Base-by-base conservation (phyloP, 2,113 vertebrate species). In the Chionomys nivalis region DNA sequence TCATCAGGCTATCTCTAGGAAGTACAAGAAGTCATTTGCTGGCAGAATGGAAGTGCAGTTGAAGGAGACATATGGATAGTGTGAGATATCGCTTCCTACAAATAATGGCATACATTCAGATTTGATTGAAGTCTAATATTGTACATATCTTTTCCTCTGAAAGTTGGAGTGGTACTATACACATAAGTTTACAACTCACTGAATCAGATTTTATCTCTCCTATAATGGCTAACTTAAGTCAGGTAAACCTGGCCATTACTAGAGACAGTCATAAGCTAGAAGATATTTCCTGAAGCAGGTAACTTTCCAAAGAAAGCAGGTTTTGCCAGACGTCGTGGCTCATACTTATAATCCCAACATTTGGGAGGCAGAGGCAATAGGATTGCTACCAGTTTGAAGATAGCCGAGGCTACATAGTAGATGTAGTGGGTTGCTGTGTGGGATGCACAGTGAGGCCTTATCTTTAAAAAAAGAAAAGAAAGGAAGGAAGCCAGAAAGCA, bases 1-100 rank as follows among this genome's bases (percentile, higher is more conserved):
- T 77, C 63, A 94, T 92, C 68, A 95, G 33, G 42, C 92, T 94
- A 95, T 94, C n/a, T 81, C 36, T 24, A 89, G 24, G 63, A 95
- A 94, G 28, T 49, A 31, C 91, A 94, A 92, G 23, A 3, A 94
- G 89, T 92, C 33, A 63, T 82, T 96, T 89, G 70, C 44, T 85
- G 73, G 33, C 72, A 92, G 13, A 36, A 89, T 87, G 13, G 13
- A 65, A 70, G 12, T 95, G 13, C 55, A 90, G 49, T 12, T 61
- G 36, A 79, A 97, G 82, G 92, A 79, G 39, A 6, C 14, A 90
- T 93, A 85, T 65, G 77, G 79, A 49, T 66, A 96, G 12, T 77
- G 39, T 96, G 90, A 91, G 47, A 87, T 47, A 94, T 63, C 26
- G 63, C 17, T 65, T 83, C 31, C 52, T 63, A 85, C 23, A 94